Conservation (phyloP, 2,113 vertebrate species). For the Marmota flaviventris region DNA sequence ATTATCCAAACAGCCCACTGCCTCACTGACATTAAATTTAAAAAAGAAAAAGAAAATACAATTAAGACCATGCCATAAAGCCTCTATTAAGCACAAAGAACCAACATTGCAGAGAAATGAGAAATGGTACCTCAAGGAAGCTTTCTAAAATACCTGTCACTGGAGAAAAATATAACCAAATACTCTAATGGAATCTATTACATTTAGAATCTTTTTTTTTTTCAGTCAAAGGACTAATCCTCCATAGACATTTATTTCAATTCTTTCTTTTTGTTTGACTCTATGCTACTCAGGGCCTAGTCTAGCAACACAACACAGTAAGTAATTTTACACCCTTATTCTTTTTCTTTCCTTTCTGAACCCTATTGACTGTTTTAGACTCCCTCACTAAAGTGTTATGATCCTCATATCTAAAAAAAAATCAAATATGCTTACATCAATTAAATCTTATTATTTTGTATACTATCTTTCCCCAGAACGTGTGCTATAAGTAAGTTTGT, state of each 20-base stretch:
- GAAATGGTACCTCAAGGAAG: not conserved
- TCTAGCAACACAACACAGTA: not conserved
- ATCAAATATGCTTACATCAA: not conserved
- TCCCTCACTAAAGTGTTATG: not conserved
- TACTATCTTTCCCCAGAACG: not conserved
- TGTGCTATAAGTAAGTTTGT: not conserved
- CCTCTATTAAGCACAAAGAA: not conserved
- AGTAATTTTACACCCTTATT: not conserved
- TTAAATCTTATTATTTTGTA: not conserved
- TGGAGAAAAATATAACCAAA: not conserved
- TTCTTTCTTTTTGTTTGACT: not conserved
- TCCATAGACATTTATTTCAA: not conserved
- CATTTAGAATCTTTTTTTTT: not conserved
- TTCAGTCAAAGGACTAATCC: not conserved
- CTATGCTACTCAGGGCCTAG: not conserved
- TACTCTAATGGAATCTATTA: not conserved
- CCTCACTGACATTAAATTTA: conserved; percentile 28
- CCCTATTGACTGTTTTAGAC: not conserved
- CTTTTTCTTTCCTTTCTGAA: not conserved
- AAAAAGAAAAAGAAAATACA: conserved; percentile 35
- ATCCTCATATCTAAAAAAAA: not conserved
- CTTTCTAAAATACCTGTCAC: conserved; percentile 39
- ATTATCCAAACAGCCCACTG: not conserved
- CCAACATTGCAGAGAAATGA: not conserved
- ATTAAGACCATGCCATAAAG: not conserved